Base-by-base conservation (phyloP, 1,140 invertebrate species). In the Polyergus mexicanus region DNA sequence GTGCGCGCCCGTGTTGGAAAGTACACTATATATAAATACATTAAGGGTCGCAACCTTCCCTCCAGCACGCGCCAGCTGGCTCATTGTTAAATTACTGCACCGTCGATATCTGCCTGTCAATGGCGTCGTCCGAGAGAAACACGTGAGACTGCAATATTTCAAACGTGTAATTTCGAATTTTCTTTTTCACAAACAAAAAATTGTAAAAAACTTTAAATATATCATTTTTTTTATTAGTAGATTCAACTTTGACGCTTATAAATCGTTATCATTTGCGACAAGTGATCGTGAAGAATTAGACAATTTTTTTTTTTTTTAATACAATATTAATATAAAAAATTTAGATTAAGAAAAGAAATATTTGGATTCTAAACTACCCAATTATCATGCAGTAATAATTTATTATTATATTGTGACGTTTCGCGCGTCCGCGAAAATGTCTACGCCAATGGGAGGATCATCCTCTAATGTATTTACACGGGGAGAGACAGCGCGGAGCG, bases 391-490 rank as follows among this genome's bases (percentile, higher is more conserved):
- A 25, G 19, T 3, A 41, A 69, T 28, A 44, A 60, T 22, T 60
- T 47, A 5, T n/a, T 44, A 72, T 54, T 38, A 58, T 32, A 44
- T 41, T 60, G n/a, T 41, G 44, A n/a, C 1, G 25, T 60, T 2
- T 81, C 19, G 78, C 58, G 44, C 44, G 44, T 32, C 32, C 44
- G 44, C 16, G 54, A 62, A 83, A 74, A 25, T 32, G 25, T 60
- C 86, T 81, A 92, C 93, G 94, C 94, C 94, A 93, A 91, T 94
- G 94, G 60, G 88, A 91, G 92, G 94, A 95, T 95, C 93, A 95
- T 95, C 94, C 94, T 94, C 92, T 95, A 95, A 95, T 95, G 92
- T 95, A 95, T 95, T 95, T 95, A 95, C 93, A 94, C 92, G 91
- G 90, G 93, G 86, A 92, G 86, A 92, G 91, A 92, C 87, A 91